Conservation (phyloP, 1,140 invertebrate species). For the Ectropis grisescens region DNA sequence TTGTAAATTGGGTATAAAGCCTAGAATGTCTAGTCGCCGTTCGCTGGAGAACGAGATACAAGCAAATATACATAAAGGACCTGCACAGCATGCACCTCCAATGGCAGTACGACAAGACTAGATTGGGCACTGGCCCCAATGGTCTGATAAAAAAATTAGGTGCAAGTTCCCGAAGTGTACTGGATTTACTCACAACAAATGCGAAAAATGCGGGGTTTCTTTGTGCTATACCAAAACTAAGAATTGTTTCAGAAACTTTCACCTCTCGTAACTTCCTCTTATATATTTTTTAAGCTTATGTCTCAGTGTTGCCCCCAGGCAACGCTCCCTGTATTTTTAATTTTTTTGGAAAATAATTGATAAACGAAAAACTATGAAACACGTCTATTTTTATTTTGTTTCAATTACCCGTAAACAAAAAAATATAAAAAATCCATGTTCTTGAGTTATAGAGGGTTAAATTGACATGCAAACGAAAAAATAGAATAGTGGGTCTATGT, state of each 20-base stretch:
- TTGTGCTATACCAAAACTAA: conserved; percentile 26
- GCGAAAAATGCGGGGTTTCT: conserved; percentile 31
- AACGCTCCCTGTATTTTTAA: conserved; percentile 5
- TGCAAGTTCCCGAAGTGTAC: too few species aligned
- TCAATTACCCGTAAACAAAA: too few species aligned
- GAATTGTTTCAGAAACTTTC: conserved; percentile 25
- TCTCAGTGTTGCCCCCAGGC: conserved; percentile 5
- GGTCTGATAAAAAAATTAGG: too few species aligned
- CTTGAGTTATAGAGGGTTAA: too few species aligned
- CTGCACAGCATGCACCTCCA: too few species aligned
- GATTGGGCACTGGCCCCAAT: conserved; percentile 39
- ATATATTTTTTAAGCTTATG: conserved; percentile 4
- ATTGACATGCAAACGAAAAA: too few species aligned
- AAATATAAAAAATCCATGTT: too few species aligned
- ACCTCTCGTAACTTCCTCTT: conserved; percentile 9
- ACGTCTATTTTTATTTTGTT: conserved; percentile 5
- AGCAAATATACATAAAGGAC: conserved; percentile 25
- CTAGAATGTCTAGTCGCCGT: conserved; percentile 13
- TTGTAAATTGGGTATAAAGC: conserved; percentile 22
- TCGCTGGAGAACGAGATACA: conserved; percentile 19
- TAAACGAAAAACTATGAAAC: conserved; percentile 3
- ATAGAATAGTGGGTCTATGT: too few species aligned
- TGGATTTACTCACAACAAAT: too few species aligned
- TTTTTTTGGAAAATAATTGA: conserved; percentile 4
- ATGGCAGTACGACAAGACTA: conserved; percentile 33